phyloP scores from a whole-genome alignment of 2,797 vertebrate genomes.

The Melanotaenia boesemani region DNA sequence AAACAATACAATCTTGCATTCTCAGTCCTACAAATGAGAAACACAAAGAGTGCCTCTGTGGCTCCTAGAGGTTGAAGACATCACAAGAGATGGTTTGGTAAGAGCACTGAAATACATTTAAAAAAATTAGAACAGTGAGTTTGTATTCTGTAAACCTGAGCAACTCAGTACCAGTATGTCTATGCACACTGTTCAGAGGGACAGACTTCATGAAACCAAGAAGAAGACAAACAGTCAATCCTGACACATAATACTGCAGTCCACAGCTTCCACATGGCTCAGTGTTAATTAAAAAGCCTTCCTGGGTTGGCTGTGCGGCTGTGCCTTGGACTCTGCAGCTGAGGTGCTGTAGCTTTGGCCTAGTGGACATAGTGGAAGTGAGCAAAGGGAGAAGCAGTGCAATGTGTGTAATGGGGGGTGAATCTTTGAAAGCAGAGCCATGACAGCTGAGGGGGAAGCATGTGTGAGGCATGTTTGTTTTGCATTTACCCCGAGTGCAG shows the following conservation, averaged over 20 bases:
- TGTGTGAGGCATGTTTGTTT: conserved; percentile 88
- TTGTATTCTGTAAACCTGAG: conserved; percentile 71
- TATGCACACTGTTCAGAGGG: conserved; percentile 28
- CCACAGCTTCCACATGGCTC: conserved; percentile 74
- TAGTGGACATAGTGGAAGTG: conserved; percentile 50
- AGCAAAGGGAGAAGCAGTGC: conserved; percentile 57
- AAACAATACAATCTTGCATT: conserved; percentile 7
- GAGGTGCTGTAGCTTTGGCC: conserved; percentile 60
- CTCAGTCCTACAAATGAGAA: not conserved
- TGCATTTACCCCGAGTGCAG: conserved; percentile 84
- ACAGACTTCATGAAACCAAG: conserved; percentile 20
- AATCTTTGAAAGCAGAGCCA: conserved; percentile 85
- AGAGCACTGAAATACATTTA: conserved; percentile 9
- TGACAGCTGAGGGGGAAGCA: conserved; percentile 87
- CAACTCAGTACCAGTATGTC: conserved; percentile 40
- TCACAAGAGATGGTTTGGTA: conserved; percentile 15
- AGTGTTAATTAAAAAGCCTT: conserved; percentile 83
- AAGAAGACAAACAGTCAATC: conserved; percentile 61
- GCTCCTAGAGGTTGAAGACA: not conserved
- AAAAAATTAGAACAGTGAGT: conserved; percentile 15
- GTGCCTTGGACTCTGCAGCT: conserved; percentile 45
- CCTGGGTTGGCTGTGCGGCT: conserved; percentile 63
- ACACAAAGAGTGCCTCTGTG: not conserved
- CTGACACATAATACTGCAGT: conserved; percentile 79
- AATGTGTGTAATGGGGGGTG: conserved; percentile 46